Percentiles rank a stretch among this genome's conserved stretches.
Conservation (phyloP, 2,797 vertebrate genomes). For the Tolypeutes matacus region DNA sequence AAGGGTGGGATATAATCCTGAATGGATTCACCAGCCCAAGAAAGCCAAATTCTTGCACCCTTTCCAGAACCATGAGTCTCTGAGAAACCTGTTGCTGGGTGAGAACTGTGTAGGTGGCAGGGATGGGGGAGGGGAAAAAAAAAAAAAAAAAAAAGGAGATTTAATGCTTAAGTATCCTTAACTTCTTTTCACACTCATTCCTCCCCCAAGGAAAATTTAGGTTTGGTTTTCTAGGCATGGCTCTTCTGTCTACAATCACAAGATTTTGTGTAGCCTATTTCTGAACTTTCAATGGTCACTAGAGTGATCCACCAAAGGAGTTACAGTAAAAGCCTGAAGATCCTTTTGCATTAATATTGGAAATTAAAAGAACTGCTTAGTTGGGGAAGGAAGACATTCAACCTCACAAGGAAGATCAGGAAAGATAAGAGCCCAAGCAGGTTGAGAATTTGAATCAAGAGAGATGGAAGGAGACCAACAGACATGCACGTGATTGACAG, state of each 20-base stretch:
- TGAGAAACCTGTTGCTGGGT: neutral
- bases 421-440: neutral
- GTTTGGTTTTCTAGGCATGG: neutral
- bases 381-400: neutral
- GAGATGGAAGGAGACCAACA: accelerated
- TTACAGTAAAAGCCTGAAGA: neutral
- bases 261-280: neutral
- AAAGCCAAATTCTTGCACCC: neutral
- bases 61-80: neutral
- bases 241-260: neutral
- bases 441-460: neutral
- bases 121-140: too few species aligned
- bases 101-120: neutral
- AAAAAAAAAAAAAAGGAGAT: too few species aligned
- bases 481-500: neutral
- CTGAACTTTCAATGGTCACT: neutral
- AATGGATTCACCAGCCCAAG: neutral
- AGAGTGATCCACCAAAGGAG: neutral
- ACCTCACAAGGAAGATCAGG: neutral
- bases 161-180: neutral
- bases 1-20: accelerated
- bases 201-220: neutral
- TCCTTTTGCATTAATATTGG: neutral
- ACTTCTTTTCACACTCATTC: neutral
- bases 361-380: neutral